These are phyloP conservation scores for Callaeas wilsoni DNA, from an alignment of 2,113 vertebrate genomes.

Conservation along the genomic window DNA sequence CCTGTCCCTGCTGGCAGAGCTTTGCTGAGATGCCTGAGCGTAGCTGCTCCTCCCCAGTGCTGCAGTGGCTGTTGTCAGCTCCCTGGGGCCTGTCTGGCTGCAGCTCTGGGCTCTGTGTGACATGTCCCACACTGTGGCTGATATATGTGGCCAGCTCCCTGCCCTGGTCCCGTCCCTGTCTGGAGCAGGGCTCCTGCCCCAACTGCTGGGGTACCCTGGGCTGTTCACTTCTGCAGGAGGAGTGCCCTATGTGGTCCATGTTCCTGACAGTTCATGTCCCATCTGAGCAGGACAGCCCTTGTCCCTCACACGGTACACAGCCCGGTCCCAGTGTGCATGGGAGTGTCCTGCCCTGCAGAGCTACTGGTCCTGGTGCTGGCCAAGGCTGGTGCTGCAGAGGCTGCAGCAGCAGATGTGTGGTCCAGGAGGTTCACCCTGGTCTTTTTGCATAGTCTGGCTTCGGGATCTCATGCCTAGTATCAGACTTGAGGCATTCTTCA, in stretches of 20 bases:
- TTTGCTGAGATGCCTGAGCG: constrained; percentile 73
- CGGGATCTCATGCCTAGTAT: background rate
- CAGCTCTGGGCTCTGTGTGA: background rate
- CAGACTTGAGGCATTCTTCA: background rate
- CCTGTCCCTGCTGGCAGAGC: constrained; percentile 53
- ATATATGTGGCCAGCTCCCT: background rate
- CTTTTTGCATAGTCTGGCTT: background rate
- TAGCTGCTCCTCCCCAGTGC: constrained; percentile 12
- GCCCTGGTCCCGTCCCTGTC: background rate
- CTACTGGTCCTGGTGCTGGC: background rate
- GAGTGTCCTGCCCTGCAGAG: background rate
- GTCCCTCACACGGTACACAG: fast-evolving
- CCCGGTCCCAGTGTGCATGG: fast-evolving
- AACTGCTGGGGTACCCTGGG: background rate
- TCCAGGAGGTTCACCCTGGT: fast-evolving
- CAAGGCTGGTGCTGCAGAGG: background rate
- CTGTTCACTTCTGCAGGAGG: background rate
- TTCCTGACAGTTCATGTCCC: too few species aligned
- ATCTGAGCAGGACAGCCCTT: background rate
- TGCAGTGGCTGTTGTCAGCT: background rate
- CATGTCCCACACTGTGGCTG: fast-evolving
- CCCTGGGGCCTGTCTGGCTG: background rate
- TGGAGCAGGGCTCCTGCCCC: background rate
- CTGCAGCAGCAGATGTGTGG: background rate
- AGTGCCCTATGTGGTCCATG: too few species aligned